Percentiles rank a stretch among this genome's conserved stretches.
phyloP scores from a whole-genome alignment of 2,113 vertebrate species.

The Paedocypris sp. region DNA sequence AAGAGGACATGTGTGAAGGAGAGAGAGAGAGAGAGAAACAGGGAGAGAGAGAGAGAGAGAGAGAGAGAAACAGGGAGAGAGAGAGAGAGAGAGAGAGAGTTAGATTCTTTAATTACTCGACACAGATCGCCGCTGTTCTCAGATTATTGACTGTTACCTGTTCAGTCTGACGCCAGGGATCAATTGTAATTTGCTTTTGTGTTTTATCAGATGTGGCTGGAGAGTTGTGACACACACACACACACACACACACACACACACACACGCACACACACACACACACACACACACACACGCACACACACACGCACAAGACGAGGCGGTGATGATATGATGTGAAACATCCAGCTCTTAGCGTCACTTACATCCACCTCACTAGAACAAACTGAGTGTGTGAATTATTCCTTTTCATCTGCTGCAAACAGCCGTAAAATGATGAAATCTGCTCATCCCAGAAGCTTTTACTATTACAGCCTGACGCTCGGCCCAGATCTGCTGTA shows the following conservation, averaged over 20 bases:
- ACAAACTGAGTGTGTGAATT: constrained; percentile 21
- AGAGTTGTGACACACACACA: neutral
- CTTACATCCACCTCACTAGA: constrained; percentile 13
- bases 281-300: neutral
- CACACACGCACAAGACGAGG: neutral
- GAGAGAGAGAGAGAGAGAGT: too few relatives aligned
- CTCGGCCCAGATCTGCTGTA: neutral
- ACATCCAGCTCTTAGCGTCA: constrained; percentile 20
- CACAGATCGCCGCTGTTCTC: constrained; percentile 29
- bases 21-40: neutral
- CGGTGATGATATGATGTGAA: constrained; percentile 12
- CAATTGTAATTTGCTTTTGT: constrained; percentile 41
- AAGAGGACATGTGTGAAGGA: neutral
- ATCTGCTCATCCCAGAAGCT: constrained; percentile 8
- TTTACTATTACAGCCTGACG: neutral
- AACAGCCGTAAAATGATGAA: constrained; percentile 20
- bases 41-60: neutral
- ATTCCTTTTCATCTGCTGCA: constrained; percentile 20
- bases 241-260: neutral
- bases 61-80: neutral
- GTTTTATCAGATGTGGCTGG: constrained; percentile 10
- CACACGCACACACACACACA: neutral
- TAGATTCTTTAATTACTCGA: constrained; percentile 37
- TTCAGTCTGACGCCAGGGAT: constrained; percentile 30
- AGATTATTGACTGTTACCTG: constrained; percentile 38